phyloP scores from a whole-genome alignment of 2,888 invertebrate species.

The Eledone cirrhosa region DNA sequence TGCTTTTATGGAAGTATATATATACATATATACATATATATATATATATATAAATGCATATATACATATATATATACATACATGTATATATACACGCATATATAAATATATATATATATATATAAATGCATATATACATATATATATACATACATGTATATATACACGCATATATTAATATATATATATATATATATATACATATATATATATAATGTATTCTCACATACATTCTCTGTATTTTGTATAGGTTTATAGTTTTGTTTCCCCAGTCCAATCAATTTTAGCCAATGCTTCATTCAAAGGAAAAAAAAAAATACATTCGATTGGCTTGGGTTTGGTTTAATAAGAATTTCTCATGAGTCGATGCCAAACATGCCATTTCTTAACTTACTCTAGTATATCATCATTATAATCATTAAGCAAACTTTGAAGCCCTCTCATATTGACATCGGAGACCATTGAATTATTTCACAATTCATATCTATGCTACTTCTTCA shows the following conservation, averaged over 20 bases:
- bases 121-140: background rate
- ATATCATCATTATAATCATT: too few relatives aligned
- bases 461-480: constrained; percentile 24
- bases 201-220: background rate
- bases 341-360: background rate
- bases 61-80: background rate
- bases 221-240: background rate
- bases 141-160: background rate
- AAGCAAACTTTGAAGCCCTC: too few relatives aligned
- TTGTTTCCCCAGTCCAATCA: background rate
- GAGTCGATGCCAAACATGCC: too few relatives aligned
- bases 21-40: background rate
- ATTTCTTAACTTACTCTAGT: too few relatives aligned
- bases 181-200: constrained; percentile 6
- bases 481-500: constrained; percentile 34
- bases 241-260: background rate
- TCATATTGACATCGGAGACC: too few relatives aligned
- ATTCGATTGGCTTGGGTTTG: background rate
- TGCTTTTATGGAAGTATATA: background rate
- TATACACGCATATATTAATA: background rate
- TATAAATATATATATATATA: background rate
- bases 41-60: background rate
- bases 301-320: too few relatives aligned
- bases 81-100: background rate
- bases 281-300: too few relatives aligned